Evolutionary conservation across 2,888 invertebrate genomes (phyloP).

Genomic region (Ophion costatus): DNA sequence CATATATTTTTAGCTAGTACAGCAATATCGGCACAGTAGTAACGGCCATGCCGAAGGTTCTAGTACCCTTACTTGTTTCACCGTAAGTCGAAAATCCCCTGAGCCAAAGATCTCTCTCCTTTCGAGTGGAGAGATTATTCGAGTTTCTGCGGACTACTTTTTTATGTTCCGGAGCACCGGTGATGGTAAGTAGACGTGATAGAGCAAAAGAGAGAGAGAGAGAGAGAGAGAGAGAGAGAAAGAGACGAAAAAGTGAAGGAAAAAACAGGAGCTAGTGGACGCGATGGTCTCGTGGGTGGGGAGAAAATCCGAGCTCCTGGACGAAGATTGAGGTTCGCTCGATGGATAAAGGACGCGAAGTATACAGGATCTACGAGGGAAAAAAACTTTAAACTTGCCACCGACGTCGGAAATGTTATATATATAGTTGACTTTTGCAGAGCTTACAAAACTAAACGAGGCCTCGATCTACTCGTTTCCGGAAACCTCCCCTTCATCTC

Average conservation of each 20-base stretch:
- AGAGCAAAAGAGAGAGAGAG: constrained; percentile 16
- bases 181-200: constrained; percentile 25
- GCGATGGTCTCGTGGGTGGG: constrained; percentile 12
- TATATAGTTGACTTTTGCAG: constrained; percentile 24
- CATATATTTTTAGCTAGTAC: neutral
- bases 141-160: constrained; percentile 54
- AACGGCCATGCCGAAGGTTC: constrained; percentile 8
- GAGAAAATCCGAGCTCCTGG: constrained; percentile 35
- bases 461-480: constrained; percentile 35
- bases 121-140: constrained; percentile 61
- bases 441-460: constrained; percentile 36
- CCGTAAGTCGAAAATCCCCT: constrained; percentile 53
- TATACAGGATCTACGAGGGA: constrained; percentile 16
- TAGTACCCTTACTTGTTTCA: constrained; percentile 6
- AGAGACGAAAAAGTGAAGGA: neutral
- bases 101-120: constrained; percentile 42
- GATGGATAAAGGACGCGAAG: constrained; percentile 49
- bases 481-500: constrained; percentile 38
- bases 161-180: constrained; percentile 35
- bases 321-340: constrained; percentile 58
- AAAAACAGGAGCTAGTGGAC: constrained; percentile 7
- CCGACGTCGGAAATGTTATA: constrained; percentile 15
- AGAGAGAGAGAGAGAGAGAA: neutral
- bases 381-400: constrained; percentile 59
- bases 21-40: constrained; percentile 18